These are phyloP conservation scores for Drosophila mettleri DNA, from an alignment of 2,888 invertebrate genomes.

Conservation along the genomic window DNA sequence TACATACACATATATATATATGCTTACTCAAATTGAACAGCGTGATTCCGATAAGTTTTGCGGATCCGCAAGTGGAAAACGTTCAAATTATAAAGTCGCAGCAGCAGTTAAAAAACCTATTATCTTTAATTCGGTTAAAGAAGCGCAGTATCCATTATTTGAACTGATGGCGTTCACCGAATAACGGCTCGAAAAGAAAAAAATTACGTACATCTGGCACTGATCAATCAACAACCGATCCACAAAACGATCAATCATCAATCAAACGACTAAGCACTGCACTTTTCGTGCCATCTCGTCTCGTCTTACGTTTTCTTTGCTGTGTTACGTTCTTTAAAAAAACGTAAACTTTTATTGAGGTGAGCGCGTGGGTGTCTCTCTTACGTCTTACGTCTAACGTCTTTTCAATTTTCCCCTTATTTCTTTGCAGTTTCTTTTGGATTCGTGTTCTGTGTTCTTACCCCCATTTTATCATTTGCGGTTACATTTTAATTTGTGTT, in stretches of 20 bases:
- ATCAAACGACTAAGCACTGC: conserved; percentile 4
- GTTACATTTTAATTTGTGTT: background rate
- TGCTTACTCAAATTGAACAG: conserved; percentile 41
- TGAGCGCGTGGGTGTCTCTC: conserved; percentile 1
- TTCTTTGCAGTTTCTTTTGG: conserved; percentile 40
- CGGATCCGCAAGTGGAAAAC: conserved; percentile 52
- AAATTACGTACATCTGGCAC: background rate
- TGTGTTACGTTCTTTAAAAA: conserved; percentile 20
- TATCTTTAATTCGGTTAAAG: conserved; percentile 7
- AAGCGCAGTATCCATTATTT: conserved; percentile 1
- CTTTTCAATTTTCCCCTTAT: background rate
- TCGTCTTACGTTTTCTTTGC: conserved; percentile 24
- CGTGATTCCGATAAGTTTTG: conserved; percentile 43
- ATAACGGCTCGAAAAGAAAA: background rate
- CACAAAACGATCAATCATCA: conserved; percentile 2
- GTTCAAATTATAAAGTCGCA: conserved; percentile 59
- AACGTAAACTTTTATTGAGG: conserved; percentile 40
- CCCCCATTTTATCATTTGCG: no score
- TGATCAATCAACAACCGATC: conserved; percentile 9
- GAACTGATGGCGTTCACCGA: background rate
- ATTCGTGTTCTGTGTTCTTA: conserved; percentile 36
- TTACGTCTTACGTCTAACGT: background rate
- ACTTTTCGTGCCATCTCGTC: conserved; percentile 4
- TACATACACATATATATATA: conserved; percentile 11
- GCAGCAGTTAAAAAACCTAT: conserved; percentile 18